These are phyloP conservation scores for Mustelus asterias DNA, from an alignment of 2,113 vertebrate species.

Conservation along the genomic window DNA sequence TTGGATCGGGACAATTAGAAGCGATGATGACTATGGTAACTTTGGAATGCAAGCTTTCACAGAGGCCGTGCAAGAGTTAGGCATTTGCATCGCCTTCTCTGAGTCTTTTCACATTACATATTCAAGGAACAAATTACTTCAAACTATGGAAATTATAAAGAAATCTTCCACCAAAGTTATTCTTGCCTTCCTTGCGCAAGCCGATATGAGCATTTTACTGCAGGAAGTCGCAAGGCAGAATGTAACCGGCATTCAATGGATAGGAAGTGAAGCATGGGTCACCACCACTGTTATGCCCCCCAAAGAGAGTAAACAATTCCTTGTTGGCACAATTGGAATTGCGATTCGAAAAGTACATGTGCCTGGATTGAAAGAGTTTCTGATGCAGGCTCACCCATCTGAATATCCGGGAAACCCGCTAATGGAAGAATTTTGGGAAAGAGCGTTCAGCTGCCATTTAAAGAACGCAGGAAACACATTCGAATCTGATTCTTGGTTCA, in stretches of 20 bases:
- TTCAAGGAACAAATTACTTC: slow-evolving; percentile 43
- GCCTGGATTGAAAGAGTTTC: slow-evolving; percentile 49
- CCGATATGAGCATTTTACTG: slow-evolving; percentile 52
- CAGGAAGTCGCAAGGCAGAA: slow-evolving; percentile 49
- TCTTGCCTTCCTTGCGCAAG: slow-evolving; percentile 54
- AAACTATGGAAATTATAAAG: slow-evolving; percentile 48
- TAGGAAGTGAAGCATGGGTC: slow-evolving; percentile 60
- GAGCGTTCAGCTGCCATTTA: slow-evolving; percentile 51
- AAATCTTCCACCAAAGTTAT: slow-evolving; percentile 49
- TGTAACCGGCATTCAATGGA: slow-evolving; percentile 54
- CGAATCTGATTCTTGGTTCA: slow-evolving; percentile 29
- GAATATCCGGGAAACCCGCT: slow-evolving; percentile 44
- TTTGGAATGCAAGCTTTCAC: slow-evolving; percentile 60
- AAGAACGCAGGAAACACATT: slow-evolving; percentile 48
- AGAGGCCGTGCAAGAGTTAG: slow-evolving; percentile 49
- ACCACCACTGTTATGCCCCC: slow-evolving; percentile 52
- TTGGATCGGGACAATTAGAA: slow-evolving; percentile 59
- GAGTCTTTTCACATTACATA: slow-evolving; percentile 49
- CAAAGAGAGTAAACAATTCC: slow-evolving; percentile 46
- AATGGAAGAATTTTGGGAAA: slow-evolving; percentile 59
- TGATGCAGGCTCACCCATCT: slow-evolving; percentile 42
- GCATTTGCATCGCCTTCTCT: slow-evolving; percentile 56
- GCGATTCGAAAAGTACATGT: slow-evolving; percentile 54
- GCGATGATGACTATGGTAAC: slow-evolving; percentile 56
- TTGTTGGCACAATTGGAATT: slow-evolving; percentile 57